Evolutionary conservation across 92 coral and sea anemone species (phyloP).

Genomic region (Chrysogorgia sp.): DNA sequence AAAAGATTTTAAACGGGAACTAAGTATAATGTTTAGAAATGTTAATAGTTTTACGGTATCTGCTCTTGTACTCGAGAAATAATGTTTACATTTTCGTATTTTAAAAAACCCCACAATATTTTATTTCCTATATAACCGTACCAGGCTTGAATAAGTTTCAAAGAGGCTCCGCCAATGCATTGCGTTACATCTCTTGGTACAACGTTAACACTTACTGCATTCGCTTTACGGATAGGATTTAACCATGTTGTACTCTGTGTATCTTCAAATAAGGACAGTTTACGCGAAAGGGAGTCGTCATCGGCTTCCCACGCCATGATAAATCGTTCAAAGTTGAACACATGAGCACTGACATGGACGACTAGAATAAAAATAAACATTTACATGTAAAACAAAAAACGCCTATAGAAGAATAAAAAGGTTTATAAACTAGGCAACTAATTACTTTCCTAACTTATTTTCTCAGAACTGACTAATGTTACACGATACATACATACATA

Average conservation of each 20-base stretch:
- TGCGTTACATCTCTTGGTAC: background rate
- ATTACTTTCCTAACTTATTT: no score
- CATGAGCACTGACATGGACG: slow-evolving; percentile 84
- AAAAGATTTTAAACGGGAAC: no score
- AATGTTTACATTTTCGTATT: no score
- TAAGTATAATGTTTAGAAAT: no score
- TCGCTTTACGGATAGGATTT: slow-evolving; percentile 72
- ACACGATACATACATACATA: no score
- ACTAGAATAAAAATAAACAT: slow-evolving; percentile 38
- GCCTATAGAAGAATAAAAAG: no score
- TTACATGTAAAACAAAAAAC: background rate
- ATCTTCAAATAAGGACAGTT: slow-evolving; percentile 69
- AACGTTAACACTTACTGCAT: slow-evolving; percentile 60
- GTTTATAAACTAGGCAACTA: no score
- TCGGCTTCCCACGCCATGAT: slow-evolving; percentile 62
- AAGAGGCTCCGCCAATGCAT: background rate
- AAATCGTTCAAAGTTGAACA: slow-evolving; percentile 83
- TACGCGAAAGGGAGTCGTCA: slow-evolving; percentile 38
- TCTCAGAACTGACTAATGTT: no score
- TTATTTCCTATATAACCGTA: background rate
- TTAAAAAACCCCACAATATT: no score
- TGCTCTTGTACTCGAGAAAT: no score
- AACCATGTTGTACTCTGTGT: slow-evolving; percentile 65
- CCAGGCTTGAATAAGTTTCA: background rate
- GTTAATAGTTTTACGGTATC: no score